Evolutionary conservation across 35 echinoderm and acorn worm species (phyloP), one percentile per base, ranked within the genome.

Genomic region (Stichopus chloronotus): DNA sequence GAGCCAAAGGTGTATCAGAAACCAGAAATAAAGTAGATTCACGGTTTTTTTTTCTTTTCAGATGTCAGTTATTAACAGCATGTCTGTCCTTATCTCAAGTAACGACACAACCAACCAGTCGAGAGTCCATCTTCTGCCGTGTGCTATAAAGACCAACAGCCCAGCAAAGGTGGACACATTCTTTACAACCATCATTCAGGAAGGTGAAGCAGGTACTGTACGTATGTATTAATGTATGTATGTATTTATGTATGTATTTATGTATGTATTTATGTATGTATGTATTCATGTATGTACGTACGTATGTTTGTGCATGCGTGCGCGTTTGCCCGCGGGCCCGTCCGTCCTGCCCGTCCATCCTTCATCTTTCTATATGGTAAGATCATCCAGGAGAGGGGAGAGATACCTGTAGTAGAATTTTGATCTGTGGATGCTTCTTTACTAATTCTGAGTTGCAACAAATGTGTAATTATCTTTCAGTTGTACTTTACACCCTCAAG

Each of bases 101-200:
- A 22, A 55, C 55, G 21, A 53, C 58, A n/a, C 82, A 58, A 9
- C 5, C 55, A 85, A 21, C 22, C 52, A 11, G 21, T 53, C 82
- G 13, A 58, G 54, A 19, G 55, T 85, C 5, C 82, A 85, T 57
- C 58, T 85, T 4, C 17, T 85, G 7, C 82, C 82, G 14, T 85
- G 82, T 25, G 58, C 82, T 55, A 5, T 85, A 58, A 7, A 53
- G 24, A 56, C 8, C 52, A 85, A 56, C 8, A 54, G 82, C 20
- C 82, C 82, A 22, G 82, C 82, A 19, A 85, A 85, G 22, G 82
- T 85, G 53, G 82, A 85, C 7, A 58, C 6, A 5, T 85, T 85
- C 23, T 85, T 85, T 12, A 85, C 55, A 85, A 58, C 54, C 6
- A 23, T 4, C 57, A 85, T 58, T 7, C 55, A 58, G 19, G 57